Percentiles rank a stretch among this genome's conserved stretches.
phyloP scores from a whole-genome alignment of 2,113 vertebrate species.

The Turnix velox region DNA sequence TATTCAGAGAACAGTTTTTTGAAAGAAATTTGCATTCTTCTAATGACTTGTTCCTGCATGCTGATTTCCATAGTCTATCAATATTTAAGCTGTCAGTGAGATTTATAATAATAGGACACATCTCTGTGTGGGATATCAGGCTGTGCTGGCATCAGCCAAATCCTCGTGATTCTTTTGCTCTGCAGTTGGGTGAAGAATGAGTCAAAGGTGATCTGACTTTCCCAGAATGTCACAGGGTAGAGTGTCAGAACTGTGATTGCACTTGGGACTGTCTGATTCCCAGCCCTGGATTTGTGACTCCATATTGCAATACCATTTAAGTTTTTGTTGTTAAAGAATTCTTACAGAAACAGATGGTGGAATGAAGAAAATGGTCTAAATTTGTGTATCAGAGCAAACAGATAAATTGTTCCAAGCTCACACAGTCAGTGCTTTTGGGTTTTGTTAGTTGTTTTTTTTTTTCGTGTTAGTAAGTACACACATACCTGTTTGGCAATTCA shows the following conservation, averaged over 20 bases:
- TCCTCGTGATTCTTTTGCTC: not conserved
- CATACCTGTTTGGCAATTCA: not conserved
- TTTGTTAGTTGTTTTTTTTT: not conserved
- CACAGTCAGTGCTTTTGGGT: not conserved
- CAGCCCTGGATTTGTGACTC: not conserved
- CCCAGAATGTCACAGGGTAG: not conserved
- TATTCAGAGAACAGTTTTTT: not conserved
- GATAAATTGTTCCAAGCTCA: not conserved
- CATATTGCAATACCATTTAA: not conserved
- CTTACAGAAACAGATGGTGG: not conserved
- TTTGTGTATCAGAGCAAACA: not conserved
- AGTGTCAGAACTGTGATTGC: not conserved
- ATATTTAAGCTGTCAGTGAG: slow-evolving; percentile 9
- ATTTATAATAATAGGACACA: slow-evolving; percentile 3
- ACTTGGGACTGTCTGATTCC: not conserved
- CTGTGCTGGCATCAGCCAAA: not conserved
- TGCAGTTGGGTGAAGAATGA: not conserved
- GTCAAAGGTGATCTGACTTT: not conserved
- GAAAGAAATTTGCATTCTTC: not conserved
- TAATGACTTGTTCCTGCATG: not conserved
- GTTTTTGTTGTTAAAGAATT: not conserved
- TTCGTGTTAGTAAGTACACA: not conserved
- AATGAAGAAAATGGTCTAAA: not conserved
- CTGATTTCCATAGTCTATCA: not conserved
- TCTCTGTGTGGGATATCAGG: not conserved